Percentiles rank a stretch among this genome's conserved stretches.
These are phyloP conservation scores for Dendrophyllia cribrosa DNA, from an alignment of 64 coral and sea anemone species.

Conservation along the genomic window DNA sequence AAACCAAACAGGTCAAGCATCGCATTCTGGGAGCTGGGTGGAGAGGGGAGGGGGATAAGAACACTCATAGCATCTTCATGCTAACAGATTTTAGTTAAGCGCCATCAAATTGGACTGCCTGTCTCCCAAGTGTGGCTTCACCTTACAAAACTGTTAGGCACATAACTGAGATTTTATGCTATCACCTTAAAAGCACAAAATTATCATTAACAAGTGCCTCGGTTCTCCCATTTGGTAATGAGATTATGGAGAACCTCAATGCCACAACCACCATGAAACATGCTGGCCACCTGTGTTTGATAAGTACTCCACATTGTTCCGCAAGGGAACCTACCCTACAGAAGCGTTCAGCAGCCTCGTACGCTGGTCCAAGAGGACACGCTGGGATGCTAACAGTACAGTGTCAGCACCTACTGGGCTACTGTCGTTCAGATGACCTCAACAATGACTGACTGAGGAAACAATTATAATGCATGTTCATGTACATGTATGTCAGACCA, in stretches of 20 bases:
- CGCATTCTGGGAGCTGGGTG: too few relatives aligned
- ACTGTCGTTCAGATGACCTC: conserved; percentile 25
- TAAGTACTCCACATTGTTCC: conserved; percentile 16
- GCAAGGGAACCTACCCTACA: conserved; percentile 14
- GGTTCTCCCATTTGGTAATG: conserved; percentile 26
- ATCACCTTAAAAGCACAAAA: background rate
- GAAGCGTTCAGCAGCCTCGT: background rate
- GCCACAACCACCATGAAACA: conserved; percentile 41
- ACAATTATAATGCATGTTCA: conserved; percentile 28
- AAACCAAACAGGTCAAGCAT: too few relatives aligned
- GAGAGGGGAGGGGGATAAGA: too few relatives aligned
- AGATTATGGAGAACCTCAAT: conserved; percentile 12
- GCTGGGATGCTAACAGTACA: conserved; percentile 22
- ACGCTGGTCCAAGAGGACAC: conserved; percentile 31
- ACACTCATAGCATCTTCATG: too few relatives aligned
- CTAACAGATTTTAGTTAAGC: too few relatives aligned
- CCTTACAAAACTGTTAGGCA: background rate
- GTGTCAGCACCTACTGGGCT: background rate
- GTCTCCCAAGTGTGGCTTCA: too few relatives aligned
- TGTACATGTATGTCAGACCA: conserved; percentile 15
- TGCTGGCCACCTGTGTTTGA: conserved; percentile 32
- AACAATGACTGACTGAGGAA: conserved; percentile 45
- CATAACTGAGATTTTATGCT: conserved; percentile 2
- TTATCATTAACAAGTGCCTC: background rate
- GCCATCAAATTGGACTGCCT: too few relatives aligned